Evolutionary conservation across 2,113 vertebrate genomes (phyloP), one percentile per base, ranked within the genome.

Genomic region (Cygnus buccinator): DNA sequence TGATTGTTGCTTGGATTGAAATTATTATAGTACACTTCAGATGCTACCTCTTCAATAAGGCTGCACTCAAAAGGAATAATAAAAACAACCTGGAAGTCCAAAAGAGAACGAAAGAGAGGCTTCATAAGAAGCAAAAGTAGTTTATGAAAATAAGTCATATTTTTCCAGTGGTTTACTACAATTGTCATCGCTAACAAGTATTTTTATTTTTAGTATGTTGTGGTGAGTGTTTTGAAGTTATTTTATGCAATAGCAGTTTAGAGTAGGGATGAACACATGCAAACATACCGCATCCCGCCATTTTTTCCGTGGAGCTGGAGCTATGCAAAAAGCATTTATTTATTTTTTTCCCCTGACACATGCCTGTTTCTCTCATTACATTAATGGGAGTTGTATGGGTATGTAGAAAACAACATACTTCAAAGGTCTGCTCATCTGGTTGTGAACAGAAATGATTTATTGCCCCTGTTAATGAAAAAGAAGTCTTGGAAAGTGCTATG

Each of bases 371-470:
- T 93, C 43, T 62, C 29, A 7, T 96, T 93, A 66, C 80, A 71
- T 84, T 76, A 76, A 57, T 65, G 80, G 55, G 67, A 82, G 44
- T 48, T 80, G 21, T 44, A 54, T 54, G 55, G 37, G 33, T 66
- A 74, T 77, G 68, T 57, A 48, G 61, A 79, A 70, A 52, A 93
- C 89, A 91, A 87, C 59, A 43, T 50, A 58, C 44, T 90, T 92
- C 35, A 44, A 5, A 65, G 43, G 54, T 41, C 80, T 73, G 71
- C 93, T 93, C 61, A 4, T 89, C 52, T 75, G 37, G 57, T 44
- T 55, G 57, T 66, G 73, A 61, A 57, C 72, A 82, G 46, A n/a
- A 50, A 20, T 83, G 89, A 97, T 95, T 91, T 96, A 93, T 95
- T 91, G 80, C 48, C 73, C 61, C 71, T 62, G 21, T 57, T 46